Evolutionary conservation across 2,888 invertebrate genomes (phyloP).

Genomic region (Spisula subtruncata): DNA sequence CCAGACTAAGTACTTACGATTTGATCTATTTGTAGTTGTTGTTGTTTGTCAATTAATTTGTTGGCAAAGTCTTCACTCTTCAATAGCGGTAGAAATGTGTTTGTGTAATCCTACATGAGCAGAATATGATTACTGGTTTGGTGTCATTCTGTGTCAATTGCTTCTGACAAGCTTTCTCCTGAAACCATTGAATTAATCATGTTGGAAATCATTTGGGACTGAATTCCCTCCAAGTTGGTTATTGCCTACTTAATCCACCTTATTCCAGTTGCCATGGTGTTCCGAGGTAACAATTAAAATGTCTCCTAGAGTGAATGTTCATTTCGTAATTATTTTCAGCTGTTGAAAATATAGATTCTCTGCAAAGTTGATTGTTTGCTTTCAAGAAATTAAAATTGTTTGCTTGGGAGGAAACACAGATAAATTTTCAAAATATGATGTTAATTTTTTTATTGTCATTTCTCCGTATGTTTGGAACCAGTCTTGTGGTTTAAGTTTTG

Average conservation of each 20-base stretch:
- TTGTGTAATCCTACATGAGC: neutral
- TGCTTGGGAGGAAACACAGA: too few species aligned
- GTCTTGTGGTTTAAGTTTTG: too few species aligned
- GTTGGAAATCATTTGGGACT: neutral
- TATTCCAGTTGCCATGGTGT: neutral
- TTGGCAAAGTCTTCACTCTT: too few species aligned
- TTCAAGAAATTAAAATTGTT: neutral
- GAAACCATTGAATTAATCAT: conserved; percentile 14
- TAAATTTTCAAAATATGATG: too few species aligned
- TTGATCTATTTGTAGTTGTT: too few species aligned
- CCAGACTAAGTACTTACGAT: too few species aligned
- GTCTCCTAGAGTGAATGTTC: neutral
- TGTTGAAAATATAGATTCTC: neutral
- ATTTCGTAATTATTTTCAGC: neutral
- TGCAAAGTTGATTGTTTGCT: neutral
- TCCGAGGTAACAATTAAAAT: neutral
- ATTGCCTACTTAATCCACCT: conserved; percentile 4
- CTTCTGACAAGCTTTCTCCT: conserved; percentile 2
- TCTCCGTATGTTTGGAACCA: too few species aligned
- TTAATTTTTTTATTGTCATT: too few species aligned
- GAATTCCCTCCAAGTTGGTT: neutral
- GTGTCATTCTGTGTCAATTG: neutral
- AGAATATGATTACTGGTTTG: neutral
- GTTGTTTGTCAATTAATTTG: too few species aligned
- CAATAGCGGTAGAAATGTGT: too few species aligned